These are phyloP conservation scores for Cavia aperea DNA, from an alignment of 2,113 vertebrate genomes.

Conservation along the genomic window DNA sequence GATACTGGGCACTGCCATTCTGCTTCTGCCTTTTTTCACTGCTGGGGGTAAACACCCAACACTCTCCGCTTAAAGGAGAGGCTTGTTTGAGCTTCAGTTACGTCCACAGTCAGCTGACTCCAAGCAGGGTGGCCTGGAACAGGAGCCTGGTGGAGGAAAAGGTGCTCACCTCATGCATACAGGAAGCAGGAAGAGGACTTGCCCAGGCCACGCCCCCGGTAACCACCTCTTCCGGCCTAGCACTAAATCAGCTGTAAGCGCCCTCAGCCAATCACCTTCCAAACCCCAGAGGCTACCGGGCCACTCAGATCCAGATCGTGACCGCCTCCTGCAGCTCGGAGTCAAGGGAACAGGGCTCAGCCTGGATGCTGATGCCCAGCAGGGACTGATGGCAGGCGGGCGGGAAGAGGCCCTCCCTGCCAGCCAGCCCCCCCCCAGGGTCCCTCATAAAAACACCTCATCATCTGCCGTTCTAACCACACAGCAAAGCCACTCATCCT, in stretches of 20 bases:
- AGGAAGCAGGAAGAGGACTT: not conserved
- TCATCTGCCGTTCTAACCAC: not conserved
- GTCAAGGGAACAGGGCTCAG: not conserved
- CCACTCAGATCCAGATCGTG: not conserved
- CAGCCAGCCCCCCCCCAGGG: not conserved
- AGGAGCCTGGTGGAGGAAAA: not conserved
- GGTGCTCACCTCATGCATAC: not conserved
- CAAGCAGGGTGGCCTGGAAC: not conserved
- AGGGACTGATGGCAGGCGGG: not conserved
- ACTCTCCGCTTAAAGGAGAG: not conserved
- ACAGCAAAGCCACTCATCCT: not conserved
- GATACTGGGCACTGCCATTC: not conserved
- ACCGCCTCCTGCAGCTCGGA: not conserved
- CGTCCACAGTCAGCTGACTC: not conserved
- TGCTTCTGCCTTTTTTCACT: not conserved
- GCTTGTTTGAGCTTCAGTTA: not conserved
- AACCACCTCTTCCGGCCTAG: not conserved
- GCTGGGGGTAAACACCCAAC: not conserved
- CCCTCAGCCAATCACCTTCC: not conserved
- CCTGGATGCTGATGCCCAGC: not conserved
- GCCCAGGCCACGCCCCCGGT: not conserved
- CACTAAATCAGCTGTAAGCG: not conserved
- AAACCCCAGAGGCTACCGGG: not conserved
- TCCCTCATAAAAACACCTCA: not conserved
- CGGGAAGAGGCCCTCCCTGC: not conserved